Evolutionary conservation across 2,797 vertebrate species (phyloP), one percentile per base, ranked within the genome.

Genomic region (Myotis pilosus): DNA sequence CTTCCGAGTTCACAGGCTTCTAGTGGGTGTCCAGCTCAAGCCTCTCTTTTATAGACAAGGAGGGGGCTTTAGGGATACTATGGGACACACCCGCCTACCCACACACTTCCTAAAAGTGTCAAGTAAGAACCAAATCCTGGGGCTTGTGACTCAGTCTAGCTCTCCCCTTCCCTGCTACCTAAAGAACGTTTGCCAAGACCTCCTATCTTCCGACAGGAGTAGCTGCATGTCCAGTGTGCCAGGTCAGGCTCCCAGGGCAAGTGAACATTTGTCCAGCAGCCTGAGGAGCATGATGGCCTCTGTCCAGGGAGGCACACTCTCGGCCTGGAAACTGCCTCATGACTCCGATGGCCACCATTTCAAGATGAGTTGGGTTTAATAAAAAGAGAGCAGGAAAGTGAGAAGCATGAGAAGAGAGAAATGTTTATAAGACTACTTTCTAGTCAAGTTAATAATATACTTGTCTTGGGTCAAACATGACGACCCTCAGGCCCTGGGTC

Each of bases 191-290:
- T 64, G 19, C 57, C 57, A 15, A 64, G 79, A n/a, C 13, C 41
- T 38, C 57, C 47, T 4, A n/a, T 33, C 57, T 60, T 38, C 22
- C 10, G 19, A 47, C 80, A 82, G 2, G 41, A 33, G 80, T 2
- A 33, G 30, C 28, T 23, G 0, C 6, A 6, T 17, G 30, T 44
- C 53, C n/a, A 3, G 7, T 4, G 5, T 1, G 30, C 66, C 60
- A 66, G 66, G 8, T 49, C 38, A 41, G n/a, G 13, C 62, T 30
- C 78, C 3, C 22, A 19, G 69, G 57, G 33, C 62, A 84, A 78
- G n/a, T 1, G 22, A 64, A 28, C 33, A 28, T 36, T 74, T 47
- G 44, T 55, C 62, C 22, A 22, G 49, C 36, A 36, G 33, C 19
- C 44, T 11, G 8, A n/a, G 64, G n/a, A 79, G 8, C 3, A 44